Conservation (phyloP, 2,888 invertebrate species). For the Diarsia mendica region DNA sequence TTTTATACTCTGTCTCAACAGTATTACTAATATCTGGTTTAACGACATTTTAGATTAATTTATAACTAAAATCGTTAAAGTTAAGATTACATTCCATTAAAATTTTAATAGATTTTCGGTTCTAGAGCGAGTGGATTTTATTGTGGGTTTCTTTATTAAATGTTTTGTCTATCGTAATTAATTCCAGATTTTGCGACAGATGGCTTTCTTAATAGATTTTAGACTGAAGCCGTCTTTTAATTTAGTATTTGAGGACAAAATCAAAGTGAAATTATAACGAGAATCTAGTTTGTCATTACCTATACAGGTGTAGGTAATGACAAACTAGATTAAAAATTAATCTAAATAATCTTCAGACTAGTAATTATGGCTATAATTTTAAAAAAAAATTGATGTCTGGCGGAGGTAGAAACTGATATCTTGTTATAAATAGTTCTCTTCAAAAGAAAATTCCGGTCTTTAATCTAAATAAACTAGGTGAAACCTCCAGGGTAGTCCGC, state of each 20-base stretch:
- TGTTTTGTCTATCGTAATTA: conserved; percentile 12
- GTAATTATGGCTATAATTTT: not conserved
- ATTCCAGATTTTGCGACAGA: not conserved
- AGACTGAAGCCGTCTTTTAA: not conserved
- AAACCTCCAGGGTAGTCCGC: too few relatives aligned
- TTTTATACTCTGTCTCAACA: conserved; percentile 4
- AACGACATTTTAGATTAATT: conserved; percentile 18
- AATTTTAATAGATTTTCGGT: conserved; percentile 28
- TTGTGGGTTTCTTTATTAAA: not conserved
- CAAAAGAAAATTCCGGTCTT: not conserved
- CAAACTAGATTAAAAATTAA: too few relatives aligned
- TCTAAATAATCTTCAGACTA: too few relatives aligned
- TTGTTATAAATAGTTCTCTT: not conserved
- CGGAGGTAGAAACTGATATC: not conserved
- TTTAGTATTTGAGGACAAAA: not conserved
- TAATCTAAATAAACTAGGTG: not conserved
- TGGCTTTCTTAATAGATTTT: not conserved
- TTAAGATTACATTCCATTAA: conserved; percentile 27
- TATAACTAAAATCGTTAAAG: conserved; percentile 15
- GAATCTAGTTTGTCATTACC: not conserved
- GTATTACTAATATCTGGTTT: not conserved
- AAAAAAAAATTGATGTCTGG: not conserved
- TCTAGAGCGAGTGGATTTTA: not conserved
- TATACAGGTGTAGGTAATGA: not conserved
- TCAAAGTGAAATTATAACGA: not conserved